These are phyloP conservation scores for Agraylea sexmaculata DNA, from an alignment of 1,140 invertebrate genomes.

Conservation along the genomic window DNA sequence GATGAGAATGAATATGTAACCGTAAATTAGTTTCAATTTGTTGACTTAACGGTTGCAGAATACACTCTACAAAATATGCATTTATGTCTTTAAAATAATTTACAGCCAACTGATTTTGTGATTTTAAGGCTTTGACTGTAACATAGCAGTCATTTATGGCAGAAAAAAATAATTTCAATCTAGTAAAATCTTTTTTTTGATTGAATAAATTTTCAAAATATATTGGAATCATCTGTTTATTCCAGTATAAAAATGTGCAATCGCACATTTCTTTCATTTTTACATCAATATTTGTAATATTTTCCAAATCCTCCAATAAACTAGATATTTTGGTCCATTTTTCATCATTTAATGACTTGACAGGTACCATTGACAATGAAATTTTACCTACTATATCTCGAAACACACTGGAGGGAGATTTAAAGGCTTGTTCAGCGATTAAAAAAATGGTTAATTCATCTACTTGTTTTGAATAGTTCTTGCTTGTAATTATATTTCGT, in stretches of 20 bases:
- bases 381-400: conserved; percentile 52
- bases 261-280: conserved; percentile 51
- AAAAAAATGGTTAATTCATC: conserved; percentile 57
- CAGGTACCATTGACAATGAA: conserved; percentile 53
- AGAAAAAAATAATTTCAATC: conserved; percentile 53
- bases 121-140: conserved; percentile 28
- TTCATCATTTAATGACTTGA: conserved; percentile 40
- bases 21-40: conserved; percentile 85
- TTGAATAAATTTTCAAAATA: conserved; percentile 63
- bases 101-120: conserved; percentile 22
- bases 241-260: conserved; percentile 73
- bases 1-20: conserved; percentile 79
- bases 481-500: conserved; percentile 34
- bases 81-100: conserved; percentile 29
- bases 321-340: conserved; percentile 38
- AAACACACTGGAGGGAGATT: conserved; percentile 55
- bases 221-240: conserved; percentile 61
- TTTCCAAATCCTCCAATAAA: conserved; percentile 50
- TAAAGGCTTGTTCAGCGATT: conserved; percentile 57
- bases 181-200: conserved; percentile 47
- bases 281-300: conserved; percentile 46
- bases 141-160: conserved; percentile 48
- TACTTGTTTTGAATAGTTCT: conserved; percentile 37
- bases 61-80: conserved; percentile 31
- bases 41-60: conserved; percentile 67